Evolutionary conservation across 2,888 invertebrate species (phyloP), one percentile per base, ranked within the genome.

Genomic region (Alitta virens): DNA sequence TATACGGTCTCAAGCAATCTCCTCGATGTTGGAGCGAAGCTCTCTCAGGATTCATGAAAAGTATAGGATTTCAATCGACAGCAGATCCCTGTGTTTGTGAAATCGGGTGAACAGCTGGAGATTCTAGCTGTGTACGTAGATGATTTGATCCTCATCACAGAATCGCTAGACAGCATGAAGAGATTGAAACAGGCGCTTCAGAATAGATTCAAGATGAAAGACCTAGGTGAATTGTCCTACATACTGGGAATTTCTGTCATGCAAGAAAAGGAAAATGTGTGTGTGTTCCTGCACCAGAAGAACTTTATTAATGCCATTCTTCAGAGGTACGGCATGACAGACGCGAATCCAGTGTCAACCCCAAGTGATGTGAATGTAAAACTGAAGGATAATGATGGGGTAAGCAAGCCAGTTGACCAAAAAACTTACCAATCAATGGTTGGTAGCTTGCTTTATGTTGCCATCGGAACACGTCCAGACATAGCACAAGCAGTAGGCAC

Each of bases 401-500:
- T n/a, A n/a, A n/a, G n/a, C n/a, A n/a, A n/a, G n/a, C n/a, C n/a
- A n/a, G n/a, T n/a, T n/a, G n/a, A n/a, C n/a, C n/a, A n/a, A n/a
- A n/a, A n/a, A n/a, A n/a, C n/a, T n/a, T n/a, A n/a, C n/a, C n/a
- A n/a, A n/a, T n/a, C n/a, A n/a, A n/a, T n/a, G n/a, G n/a, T n/a
- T n/a, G n/a, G n/a, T n/a, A n/a, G n/a, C n/a, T n/a, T n/a, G n/a
- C n/a, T n/a, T n/a, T n/a, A 69, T 60, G 24, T 65, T 21, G 27
- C 66, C 12, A 52, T 40, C n/a, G 62, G 56, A 14, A 69, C 69
- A 21, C 38, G 69, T 23, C 68, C 68, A 56, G 68, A 69, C 42
- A 69, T 69, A 14, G 25, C 66, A 21, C 54, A 53, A 51, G 49
- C 59, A 38, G 70, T 71, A 38, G 60, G 65, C 58, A 52, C 26